Evolutionary conservation across 1,140 invertebrate genomes (phyloP), one percentile per base, ranked within the genome.

Genomic region (Anoplophora glabripennis): DNA sequence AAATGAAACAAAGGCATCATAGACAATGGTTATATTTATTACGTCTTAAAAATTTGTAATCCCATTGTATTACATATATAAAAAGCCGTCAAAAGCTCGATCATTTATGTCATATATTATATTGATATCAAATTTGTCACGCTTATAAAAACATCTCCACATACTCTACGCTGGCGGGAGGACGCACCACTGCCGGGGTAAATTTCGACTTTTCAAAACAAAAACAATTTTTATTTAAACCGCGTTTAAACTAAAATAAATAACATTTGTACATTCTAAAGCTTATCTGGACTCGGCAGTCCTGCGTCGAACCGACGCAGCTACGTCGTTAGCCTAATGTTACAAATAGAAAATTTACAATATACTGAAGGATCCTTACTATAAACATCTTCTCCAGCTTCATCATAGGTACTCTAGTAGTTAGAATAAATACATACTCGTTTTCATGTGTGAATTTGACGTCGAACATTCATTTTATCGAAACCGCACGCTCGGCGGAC

Each of bases 1-100:
- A 52, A 52, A 52, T 35, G 1, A 52, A 52, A 52, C 35, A 40
- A 41, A 28, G 21, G 21, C 35, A 11, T 64, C 41, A 63, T 65
- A 69, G 70, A 72, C 67, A 73, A 73, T 72, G 71, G 70, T 73
- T 73, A 73, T 73, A 72, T 74, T 72, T 63, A 71, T 70, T 74
- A 72, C 64, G 63, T 68, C 59, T 70, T 71, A 67, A 71, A 73
- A 73, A 74, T 72, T 61, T 72, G 66, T 74, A 74, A 68, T 69
- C 68, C 69, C 72, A 72, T 72, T 68, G 68, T 73, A 71, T 71
- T 72, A 72, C 71, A 75, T 70, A 71, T 73, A 72, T 73, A 73
- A 75, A 75, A 75, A 75, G 72, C 72, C 72, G 69, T 73, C 69
- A 71, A 72, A 75, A 75, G 74, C 74, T 75, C 72, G 72, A 75